Evolutionary conservation across 2,888 invertebrate species (phyloP).

Genomic region (Clunio marinus): DNA sequence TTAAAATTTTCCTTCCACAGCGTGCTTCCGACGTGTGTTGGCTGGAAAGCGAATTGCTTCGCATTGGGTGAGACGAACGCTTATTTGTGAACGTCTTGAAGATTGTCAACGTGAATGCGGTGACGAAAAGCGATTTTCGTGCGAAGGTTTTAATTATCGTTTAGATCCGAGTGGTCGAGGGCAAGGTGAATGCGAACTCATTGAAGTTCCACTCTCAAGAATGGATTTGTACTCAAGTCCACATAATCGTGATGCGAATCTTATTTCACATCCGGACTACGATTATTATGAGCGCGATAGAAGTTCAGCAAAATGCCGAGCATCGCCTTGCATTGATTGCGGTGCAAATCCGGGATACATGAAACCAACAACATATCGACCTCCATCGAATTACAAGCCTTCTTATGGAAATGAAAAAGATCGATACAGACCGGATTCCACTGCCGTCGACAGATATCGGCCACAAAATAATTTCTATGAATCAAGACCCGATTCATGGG

Average conservation of each 20-base stretch:
- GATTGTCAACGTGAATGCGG: conserved; percentile 74
- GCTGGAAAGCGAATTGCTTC: conserved; percentile 69
- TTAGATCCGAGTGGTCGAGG: conserved; percentile 65
- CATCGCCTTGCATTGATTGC: conserved; percentile 48
- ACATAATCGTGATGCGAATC: conserved; percentile 53
- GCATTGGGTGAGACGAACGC: conserved; percentile 63
- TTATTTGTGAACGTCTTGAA: conserved; percentile 67
- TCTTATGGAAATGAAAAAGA: conserved; percentile 41
- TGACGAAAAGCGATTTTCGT: conserved; percentile 67
- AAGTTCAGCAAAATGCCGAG: conserved; percentile 60
- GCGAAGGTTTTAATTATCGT: conserved; percentile 80
- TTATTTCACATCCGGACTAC: conserved; percentile 59
- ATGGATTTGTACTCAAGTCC: conserved; percentile 58
- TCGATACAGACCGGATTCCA: conserved; percentile 46
- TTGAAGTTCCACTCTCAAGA: conserved; percentile 65
- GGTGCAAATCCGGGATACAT: conserved; percentile 43
- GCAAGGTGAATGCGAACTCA: conserved; percentile 72
- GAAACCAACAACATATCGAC: conserved; percentile 41
- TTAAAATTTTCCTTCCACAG: conserved; percentile 52
- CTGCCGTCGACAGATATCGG: conserved; percentile 44
- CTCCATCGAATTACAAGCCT: conserved; percentile 42
- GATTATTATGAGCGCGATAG: conserved; percentile 77
- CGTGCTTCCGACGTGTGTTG: conserved; percentile 72
- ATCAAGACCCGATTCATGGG: conserved; percentile 46
- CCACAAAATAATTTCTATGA: conserved; percentile 41